Percentiles rank a stretch among this genome's conserved stretches.
These are phyloP conservation scores for Tribolium freemani DNA, from an alignment of 2,888 invertebrate genomes.

Conservation along the genomic window DNA sequence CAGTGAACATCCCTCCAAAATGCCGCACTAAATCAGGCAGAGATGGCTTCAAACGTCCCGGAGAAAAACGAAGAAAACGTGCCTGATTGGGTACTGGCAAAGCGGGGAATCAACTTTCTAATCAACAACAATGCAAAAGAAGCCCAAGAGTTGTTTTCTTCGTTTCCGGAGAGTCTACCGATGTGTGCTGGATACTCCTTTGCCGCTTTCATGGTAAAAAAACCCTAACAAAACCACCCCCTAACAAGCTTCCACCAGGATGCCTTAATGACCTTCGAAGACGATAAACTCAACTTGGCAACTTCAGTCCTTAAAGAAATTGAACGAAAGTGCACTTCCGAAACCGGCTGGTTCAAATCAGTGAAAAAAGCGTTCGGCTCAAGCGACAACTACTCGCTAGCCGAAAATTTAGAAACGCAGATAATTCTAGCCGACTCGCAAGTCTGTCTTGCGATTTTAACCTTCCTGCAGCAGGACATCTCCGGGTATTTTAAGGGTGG, in stretches of 20 bases:
- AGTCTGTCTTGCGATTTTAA: slow-evolving; percentile 76
- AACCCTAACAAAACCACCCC: too few species aligned
- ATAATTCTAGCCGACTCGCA: slow-evolving; percentile 78
- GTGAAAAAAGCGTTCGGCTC: slow-evolving; percentile 64
- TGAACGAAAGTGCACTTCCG: slow-evolving; percentile 72
- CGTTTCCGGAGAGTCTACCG: slow-evolving; percentile 66
- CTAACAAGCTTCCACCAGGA: slow-evolving; percentile 59
- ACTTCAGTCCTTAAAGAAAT: slow-evolving; percentile 72
- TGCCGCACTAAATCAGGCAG: not conserved
- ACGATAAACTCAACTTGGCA: slow-evolving; percentile 75
- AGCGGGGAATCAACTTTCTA: slow-evolving; percentile 67
- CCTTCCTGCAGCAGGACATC: slow-evolving; percentile 77
- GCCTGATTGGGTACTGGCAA: slow-evolving; percentile 67
- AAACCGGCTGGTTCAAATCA: slow-evolving; percentile 72
- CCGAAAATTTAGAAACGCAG: slow-evolving; percentile 73
- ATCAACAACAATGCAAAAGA: slow-evolving; percentile 69
- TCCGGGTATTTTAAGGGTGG: slow-evolving; percentile 76
- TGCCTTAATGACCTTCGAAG: slow-evolving; percentile 79
- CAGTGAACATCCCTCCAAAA: slow-evolving; percentile 1
- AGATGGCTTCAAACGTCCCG: slow-evolving; percentile 8
- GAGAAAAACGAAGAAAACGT: slow-evolving; percentile 41
- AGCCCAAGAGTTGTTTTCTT: slow-evolving; percentile 67
- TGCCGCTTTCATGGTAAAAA: slow-evolving; percentile 69
- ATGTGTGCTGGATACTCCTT: slow-evolving; percentile 70
- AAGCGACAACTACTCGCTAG: slow-evolving; percentile 55